Evolutionary conservation across 2,797 vertebrate species (phyloP).

Genomic region (Brachymystax lenok): DNA sequence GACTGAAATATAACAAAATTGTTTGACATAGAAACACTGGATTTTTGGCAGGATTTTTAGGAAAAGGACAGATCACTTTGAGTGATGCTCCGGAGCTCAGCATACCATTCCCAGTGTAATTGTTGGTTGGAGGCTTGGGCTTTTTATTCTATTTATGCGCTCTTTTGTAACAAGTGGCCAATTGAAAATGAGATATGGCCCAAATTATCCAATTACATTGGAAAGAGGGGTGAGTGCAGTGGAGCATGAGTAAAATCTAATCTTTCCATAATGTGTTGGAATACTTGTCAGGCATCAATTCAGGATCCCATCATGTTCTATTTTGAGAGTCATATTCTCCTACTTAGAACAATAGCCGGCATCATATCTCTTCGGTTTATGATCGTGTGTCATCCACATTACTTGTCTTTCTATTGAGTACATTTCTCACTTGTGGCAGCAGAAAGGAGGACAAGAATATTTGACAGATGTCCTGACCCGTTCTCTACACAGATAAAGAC

Average conservation of each 20-base stretch:
- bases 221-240: slow-evolving; percentile 13
- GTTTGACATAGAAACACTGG: no score
- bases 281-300: slow-evolving; percentile 55
- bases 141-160: not conserved
- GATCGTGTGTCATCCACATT: not conserved
- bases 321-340: slow-evolving; percentile 44
- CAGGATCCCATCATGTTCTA: slow-evolving; percentile 44
- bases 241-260: slow-evolving; percentile 54
- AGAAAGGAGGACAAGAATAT: not conserved
- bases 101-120: slow-evolving; percentile 10
- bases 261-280: slow-evolving; percentile 42
- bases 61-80: slow-evolving; percentile 2
- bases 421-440: not conserved
- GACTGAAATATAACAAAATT: no score
- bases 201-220: slow-evolving; percentile 55
- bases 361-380: not conserved
- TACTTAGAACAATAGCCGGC: not conserved
- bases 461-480: not conserved
- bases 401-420: not conserved
- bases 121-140: slow-evolving; percentile 9
- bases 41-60: not conserved
- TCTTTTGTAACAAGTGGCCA: slow-evolving; percentile 41
- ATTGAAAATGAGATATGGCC: slow-evolving; percentile 53
- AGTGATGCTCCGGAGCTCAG: slow-evolving; percentile 4
- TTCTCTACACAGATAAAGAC: not conserved